Percentiles rank a stretch among this genome's conserved stretches.
Evolutionary conservation across 2,888 invertebrate genomes (phyloP).

Genomic region (Biston betularia): DNA sequence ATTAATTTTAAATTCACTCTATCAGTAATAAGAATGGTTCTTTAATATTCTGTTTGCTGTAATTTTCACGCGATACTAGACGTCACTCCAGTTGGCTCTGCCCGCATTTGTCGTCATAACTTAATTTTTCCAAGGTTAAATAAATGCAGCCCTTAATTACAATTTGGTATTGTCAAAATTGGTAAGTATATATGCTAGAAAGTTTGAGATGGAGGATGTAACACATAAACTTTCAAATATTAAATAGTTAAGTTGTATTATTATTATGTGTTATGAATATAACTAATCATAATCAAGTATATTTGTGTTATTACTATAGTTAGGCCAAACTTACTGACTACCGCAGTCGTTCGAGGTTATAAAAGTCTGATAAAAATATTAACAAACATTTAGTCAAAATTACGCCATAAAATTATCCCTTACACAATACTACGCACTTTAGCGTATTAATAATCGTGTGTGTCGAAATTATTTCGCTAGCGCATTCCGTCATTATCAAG

Average conservation of each 20-base stretch:
- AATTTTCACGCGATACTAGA: not conserved
- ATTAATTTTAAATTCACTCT: not conserved
- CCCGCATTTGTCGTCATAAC: not conserved
- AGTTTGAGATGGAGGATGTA: not conserved
- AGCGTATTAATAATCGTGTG: too few relatives aligned
- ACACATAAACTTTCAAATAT: not conserved
- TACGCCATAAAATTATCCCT: too few relatives aligned
- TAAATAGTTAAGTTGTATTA: not conserved
- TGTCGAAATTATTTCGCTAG: too few relatives aligned
- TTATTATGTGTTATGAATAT: not conserved
- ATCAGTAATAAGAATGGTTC: not conserved
- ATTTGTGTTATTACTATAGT: not conserved
- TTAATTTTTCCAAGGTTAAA: conserved; percentile 1
- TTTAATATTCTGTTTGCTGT: not conserved
- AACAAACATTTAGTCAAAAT: too few relatives aligned
- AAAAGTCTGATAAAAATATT: not conserved
- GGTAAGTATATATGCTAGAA: not conserved
- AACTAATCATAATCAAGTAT: not conserved
- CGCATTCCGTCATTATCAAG: too few relatives aligned
- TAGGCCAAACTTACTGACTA: not conserved
- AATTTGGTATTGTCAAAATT: conserved; percentile 6
- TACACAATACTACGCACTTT: too few relatives aligned
- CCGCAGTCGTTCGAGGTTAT: not conserved
- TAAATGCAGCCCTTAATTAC: conserved; percentile 8
- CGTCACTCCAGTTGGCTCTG: not conserved